Evolutionary conservation across 2,113 vertebrate genomes (phyloP), one percentile per base, ranked within the genome.

Genomic region (Brachyhypopomus gauderio): DNA sequence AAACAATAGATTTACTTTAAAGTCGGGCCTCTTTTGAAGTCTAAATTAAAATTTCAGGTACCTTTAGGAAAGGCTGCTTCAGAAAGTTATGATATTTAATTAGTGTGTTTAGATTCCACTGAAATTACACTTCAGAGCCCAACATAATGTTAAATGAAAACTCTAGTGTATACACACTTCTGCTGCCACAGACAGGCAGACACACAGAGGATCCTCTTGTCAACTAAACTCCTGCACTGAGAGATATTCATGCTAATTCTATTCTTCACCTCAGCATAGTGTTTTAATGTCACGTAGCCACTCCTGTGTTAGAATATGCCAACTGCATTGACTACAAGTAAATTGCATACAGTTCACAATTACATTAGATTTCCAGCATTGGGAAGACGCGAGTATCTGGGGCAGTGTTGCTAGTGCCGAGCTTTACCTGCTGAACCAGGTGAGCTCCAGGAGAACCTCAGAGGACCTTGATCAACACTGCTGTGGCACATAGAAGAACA

Each of bases 1-100:
- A 94, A 94, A 94, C 93, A 94, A 94, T 94, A 93, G 93, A 92
- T 94, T 93, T 93, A 91, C 93, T 94, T 94, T 94, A 93, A 93
- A 94, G 92, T 93, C 90, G 87, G 88, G 77, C 83, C 83, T 91
- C 92, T 92, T 93, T 94, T 93, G 92, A 94, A 94, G 92, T 94
- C 92, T 93, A 94, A 94, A 94, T 94, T 92, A 93, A 94, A 94
- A 94, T 93, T 93, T 88, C 92, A 93, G 92, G 93, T 93, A 91
- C 89, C 91, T 93, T 92, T 92, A 92, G 91, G 85, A 91, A 86
- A 91, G 86, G 84, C 89, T 87, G 87, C 90, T 91, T 91, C 87
- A 87, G 88, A 94, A 93, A 93, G 92, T 92, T 93, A 90, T 90
- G 89, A 92, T 92, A 93, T 93, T 93, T 93, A 94, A 93, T 94